phyloP scores from a whole-genome alignment of 2,888 invertebrate genomes.

The Melieria picta region DNA sequence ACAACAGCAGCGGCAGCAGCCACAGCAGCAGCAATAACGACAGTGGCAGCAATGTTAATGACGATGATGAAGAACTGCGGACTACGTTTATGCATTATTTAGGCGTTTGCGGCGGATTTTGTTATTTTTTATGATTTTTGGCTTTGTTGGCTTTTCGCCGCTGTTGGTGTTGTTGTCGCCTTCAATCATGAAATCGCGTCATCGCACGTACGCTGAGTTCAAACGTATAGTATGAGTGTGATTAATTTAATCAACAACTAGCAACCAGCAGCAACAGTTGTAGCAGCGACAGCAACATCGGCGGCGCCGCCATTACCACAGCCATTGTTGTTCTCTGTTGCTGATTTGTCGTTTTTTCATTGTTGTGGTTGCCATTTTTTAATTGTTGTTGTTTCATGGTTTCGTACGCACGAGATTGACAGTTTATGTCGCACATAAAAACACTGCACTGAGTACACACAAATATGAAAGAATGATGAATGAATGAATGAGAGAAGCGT shows the following conservation, averaged over 20 bases:
- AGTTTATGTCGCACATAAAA: constrained; percentile 36
- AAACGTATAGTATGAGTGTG: constrained; percentile 25
- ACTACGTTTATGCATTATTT: no score
- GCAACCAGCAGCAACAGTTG: not conserved
- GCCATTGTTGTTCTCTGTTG: not conserved
- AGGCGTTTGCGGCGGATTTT: not conserved
- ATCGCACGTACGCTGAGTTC: no score
- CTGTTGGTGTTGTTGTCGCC: not conserved
- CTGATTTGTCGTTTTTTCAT: not conserved
- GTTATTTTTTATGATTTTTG: not conserved
- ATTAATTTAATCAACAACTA: not conserved
- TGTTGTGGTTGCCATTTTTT: constrained; percentile 27
- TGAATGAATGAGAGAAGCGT: no score
- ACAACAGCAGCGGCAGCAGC: no score
- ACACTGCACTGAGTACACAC: constrained; percentile 35
- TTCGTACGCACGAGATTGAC: constrained; percentile 60
- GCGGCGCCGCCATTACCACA: not conserved
- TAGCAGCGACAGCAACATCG: not conserved
- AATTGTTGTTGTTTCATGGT: constrained; percentile 51
- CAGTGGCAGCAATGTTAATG: no score
- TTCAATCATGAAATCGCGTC: no score
- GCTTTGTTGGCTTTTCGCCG: not conserved
- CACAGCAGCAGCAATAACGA: no score
- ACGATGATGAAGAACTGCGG: no score
- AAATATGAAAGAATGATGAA: constrained; percentile 13